A percentile compares a stretch with the other conserved stretches of the same genome.
These are phyloP conservation scores for Manis crassicaudata DNA, from an alignment of 2,797 vertebrate species.

Conservation along the genomic window DNA sequence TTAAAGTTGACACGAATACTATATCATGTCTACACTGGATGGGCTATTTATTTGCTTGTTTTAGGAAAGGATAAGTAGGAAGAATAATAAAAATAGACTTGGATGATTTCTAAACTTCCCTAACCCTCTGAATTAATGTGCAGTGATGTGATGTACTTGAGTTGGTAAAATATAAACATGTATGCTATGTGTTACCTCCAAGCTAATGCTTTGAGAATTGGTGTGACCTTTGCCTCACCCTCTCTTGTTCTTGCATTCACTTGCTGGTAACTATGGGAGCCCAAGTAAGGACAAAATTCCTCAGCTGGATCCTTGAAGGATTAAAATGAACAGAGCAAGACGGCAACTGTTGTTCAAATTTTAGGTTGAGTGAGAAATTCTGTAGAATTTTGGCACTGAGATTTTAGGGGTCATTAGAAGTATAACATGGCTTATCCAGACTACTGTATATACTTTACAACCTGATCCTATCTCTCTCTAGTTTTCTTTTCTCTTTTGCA, in stretches of 20 bases:
- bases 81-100: neutral
- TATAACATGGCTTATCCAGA: neutral
- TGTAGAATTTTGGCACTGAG: neutral
- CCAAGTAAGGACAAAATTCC: neutral
- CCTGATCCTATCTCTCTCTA: neutral
- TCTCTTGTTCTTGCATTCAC: neutral
- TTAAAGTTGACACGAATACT: neutral
- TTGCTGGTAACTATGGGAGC: neutral
- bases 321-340: neutral
- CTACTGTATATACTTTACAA: neutral
- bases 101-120: neutral
- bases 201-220: neutral
- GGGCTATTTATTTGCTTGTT: neutral
- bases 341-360: neutral
- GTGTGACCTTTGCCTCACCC: neutral
- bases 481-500: neutral
- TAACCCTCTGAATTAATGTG: neutral
- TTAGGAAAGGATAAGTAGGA: neutral
- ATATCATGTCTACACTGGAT: neutral
- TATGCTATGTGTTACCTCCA: neutral
- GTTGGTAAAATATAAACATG: neutral
- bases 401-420: neutral
- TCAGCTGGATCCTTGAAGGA: neutral
- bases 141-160: neutral
- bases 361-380: neutral